Evolutionary conservation across 2,113 vertebrate genomes (phyloP).

Genomic region (Prolemur simus): DNA sequence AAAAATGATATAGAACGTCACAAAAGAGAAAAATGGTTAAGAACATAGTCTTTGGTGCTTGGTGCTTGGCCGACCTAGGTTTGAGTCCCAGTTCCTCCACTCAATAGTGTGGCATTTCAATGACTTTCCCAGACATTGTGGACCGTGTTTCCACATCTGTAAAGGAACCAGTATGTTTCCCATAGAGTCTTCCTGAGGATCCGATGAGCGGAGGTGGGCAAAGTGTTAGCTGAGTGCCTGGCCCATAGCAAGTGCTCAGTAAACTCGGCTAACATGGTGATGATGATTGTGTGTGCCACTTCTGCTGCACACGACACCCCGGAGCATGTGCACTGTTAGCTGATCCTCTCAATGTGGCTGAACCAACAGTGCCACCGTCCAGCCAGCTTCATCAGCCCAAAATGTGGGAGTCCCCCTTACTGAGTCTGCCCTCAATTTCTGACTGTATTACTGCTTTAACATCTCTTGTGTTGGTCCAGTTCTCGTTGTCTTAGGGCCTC

Average conservation of each 20-base stretch:
- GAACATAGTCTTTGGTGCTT: not conserved
- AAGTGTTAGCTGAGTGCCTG: not conserved
- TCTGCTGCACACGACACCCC: not conserved
- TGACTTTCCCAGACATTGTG: not conserved
- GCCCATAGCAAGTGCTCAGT: not conserved
- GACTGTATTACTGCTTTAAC: not conserved
- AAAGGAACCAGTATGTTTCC: not conserved
- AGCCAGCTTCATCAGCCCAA: not conserved
- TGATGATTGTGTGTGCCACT: accelerated
- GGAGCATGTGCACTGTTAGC: not conserved
- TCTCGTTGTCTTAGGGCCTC: not conserved
- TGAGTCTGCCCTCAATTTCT: not conserved
- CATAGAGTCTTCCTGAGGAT: not conserved
- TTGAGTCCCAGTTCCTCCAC: not conserved
- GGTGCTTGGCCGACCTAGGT: not conserved
- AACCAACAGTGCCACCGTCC: not conserved
- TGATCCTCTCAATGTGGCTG: not conserved
- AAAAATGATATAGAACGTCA: not conserved
- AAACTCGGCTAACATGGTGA: not conserved
- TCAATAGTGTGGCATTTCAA: not conserved
- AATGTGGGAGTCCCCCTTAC: not conserved
- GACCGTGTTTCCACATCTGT: not conserved
- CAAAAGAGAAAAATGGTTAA: not conserved
- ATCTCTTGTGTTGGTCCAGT: not conserved
- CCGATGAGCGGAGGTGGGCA: not conserved